phyloP scores from a whole-genome alignment of 37 sponge, comb jelly and placozoan genomes.

The Bolinopsis microptera region DNA sequence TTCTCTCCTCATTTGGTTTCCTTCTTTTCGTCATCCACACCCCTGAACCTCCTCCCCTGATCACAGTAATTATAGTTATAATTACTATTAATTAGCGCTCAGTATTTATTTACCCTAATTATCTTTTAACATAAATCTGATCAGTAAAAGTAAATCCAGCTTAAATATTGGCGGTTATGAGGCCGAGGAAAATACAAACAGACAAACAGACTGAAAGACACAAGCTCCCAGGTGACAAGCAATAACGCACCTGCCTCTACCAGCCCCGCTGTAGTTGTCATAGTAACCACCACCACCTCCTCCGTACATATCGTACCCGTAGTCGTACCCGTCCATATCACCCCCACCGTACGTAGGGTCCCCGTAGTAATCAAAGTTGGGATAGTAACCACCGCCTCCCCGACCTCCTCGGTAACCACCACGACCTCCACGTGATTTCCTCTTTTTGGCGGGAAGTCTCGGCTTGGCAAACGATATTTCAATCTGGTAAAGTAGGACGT shows the following conservation, averaged over 20 bases:
- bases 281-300: neutral
- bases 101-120: too few relatives aligned
- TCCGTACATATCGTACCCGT: constrained; percentile 39
- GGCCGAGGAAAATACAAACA: too few relatives aligned
- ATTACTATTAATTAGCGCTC: too few relatives aligned
- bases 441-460: neutral
- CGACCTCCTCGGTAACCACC: neutral
- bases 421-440: neutral
- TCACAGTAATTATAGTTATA: too few relatives aligned
- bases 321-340: constrained; percentile 30
- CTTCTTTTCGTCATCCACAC: constrained; percentile 51
- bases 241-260: neutral
- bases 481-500: too few relatives aligned
- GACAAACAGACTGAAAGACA: too few relatives aligned
- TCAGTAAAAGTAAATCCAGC: too few relatives aligned
- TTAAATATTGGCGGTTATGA: too few relatives aligned
- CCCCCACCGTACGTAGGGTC: neutral
- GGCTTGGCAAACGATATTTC: constrained; percentile 44
- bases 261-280: neutral
- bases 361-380: neutral
- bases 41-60: neutral
- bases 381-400: neutral
- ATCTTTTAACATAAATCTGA: too few relatives aligned
- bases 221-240: too few relatives aligned
- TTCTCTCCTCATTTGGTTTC: neutral